These are phyloP conservation scores for Henicopernis longicauda DNA, from an alignment of 2,113 vertebrate genomes.

Conservation along the genomic window DNA sequence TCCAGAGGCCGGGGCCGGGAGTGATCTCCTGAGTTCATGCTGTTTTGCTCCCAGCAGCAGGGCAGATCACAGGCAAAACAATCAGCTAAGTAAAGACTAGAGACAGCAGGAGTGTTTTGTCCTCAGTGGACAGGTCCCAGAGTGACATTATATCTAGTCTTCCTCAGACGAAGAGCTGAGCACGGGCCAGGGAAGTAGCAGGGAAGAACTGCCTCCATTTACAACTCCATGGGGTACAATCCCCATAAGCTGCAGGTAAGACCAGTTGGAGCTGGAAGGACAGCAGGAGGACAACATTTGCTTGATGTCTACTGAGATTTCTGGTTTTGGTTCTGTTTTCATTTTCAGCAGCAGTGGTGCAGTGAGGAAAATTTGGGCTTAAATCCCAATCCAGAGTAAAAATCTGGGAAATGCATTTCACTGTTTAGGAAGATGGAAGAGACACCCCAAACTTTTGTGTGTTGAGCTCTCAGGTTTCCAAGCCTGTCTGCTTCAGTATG, in stretches of 20 bases:
- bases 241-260: background rate
- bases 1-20: background rate
- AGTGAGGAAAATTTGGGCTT: background rate
- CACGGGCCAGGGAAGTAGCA: accelerated
- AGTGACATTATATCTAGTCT: background rate
- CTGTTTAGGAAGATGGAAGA: background rate
- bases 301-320: background rate
- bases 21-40: background rate
- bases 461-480: background rate
- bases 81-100: background rate
- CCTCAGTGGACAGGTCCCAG: background rate
- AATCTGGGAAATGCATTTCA: background rate
- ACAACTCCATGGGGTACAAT: background rate
- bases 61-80: background rate
- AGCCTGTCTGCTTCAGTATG: background rate
- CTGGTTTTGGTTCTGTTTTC: background rate
- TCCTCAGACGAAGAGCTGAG: background rate
- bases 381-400: background rate
- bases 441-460: too few relatives aligned
- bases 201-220: background rate
- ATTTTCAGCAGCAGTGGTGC: background rate
- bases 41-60: background rate
- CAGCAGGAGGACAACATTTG: background rate
- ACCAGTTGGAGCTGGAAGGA: background rate
- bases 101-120: background rate